Percentiles rank a stretch among this genome's conserved stretches.
Conservation (phyloP, 2,797 vertebrate species). For the Myripristis murdjan region DNA sequence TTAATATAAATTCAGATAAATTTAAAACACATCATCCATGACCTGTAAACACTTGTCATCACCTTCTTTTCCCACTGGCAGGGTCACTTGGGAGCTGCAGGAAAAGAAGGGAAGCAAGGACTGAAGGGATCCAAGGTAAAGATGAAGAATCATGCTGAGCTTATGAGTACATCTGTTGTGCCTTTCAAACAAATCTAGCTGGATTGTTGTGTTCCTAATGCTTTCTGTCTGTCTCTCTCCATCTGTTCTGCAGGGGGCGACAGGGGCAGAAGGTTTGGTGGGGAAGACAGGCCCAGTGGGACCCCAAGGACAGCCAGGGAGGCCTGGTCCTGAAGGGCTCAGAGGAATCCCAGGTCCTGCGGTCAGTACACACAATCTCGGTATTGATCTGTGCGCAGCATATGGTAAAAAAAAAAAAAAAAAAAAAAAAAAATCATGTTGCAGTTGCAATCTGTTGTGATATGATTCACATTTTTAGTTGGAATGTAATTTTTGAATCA, state of each 20-base stretch:
- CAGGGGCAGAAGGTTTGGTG: conserved; percentile 83
- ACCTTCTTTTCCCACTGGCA: conserved; percentile 54
- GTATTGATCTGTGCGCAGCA: conserved; percentile 17
- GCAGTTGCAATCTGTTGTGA: background rate
- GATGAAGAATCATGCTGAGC: background rate
- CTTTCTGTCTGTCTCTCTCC: background rate
- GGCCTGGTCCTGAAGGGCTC: conserved; percentile 89
- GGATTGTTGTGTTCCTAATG: background rate
- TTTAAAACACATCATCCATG: background rate
- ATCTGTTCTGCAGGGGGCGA: conserved; percentile 82
- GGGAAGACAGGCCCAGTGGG: conserved; percentile 91
- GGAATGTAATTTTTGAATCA: too few relatives aligned
- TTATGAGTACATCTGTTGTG: background rate
- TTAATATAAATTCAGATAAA: background rate
- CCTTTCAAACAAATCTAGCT: background rate
- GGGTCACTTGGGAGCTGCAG: conserved; percentile 86
- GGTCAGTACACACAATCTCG: conserved; percentile 81
- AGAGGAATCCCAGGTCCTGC: conserved; percentile 92
- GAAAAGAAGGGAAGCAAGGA: conserved; percentile 90
- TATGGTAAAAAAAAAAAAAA: too few relatives aligned
- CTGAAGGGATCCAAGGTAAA: conserved; percentile 90
- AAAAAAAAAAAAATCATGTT: too few relatives aligned
- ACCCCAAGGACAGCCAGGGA: conserved; percentile 90
- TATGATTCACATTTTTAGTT: too few relatives aligned
- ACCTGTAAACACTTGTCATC: background rate